Evolutionary conservation across 2,888 invertebrate species (phyloP).

Genomic region (Nomada lathburiana): DNA sequence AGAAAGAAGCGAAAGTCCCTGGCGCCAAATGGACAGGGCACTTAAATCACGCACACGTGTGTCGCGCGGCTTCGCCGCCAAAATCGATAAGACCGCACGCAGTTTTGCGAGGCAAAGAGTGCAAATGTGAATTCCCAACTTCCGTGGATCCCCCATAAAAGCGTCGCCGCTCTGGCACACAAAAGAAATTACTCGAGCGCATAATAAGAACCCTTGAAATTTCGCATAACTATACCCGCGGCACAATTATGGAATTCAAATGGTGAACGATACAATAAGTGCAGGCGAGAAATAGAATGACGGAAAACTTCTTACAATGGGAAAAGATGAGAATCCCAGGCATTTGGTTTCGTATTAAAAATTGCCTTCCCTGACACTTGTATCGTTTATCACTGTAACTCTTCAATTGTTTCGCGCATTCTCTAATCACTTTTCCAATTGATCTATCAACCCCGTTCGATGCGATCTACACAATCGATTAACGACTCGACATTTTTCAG

Average conservation of each 20-base stretch:
- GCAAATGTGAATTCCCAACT: constrained; percentile 19
- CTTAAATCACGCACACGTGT: constrained; percentile 43
- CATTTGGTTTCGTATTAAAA: no score
- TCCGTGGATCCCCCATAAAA: not conserved
- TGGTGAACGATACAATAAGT: no score
- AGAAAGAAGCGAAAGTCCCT: constrained; percentile 8
- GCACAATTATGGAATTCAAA: no score
- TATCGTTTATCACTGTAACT: no score
- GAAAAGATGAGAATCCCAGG: no score
- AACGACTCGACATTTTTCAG: not conserved
- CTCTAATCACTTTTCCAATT: not conserved
- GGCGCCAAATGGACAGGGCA: constrained; percentile 6
- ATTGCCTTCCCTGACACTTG: no score
- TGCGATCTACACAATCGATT: not conserved
- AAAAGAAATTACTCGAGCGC: not conserved
- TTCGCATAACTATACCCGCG: not conserved
- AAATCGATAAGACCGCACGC: constrained; percentile 54
- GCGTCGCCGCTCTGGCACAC: not conserved
- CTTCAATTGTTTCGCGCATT: no score
- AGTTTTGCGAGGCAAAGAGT: constrained; percentile 24
- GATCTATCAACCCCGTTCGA: not conserved
- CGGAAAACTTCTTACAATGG: no score
- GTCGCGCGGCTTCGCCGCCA: constrained; percentile 36
- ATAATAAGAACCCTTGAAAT: not conserved
- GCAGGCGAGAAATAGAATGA: no score